Conservation (phyloP, 2,888 invertebrate species). For the Anagyrus pseudococci region DNA sequence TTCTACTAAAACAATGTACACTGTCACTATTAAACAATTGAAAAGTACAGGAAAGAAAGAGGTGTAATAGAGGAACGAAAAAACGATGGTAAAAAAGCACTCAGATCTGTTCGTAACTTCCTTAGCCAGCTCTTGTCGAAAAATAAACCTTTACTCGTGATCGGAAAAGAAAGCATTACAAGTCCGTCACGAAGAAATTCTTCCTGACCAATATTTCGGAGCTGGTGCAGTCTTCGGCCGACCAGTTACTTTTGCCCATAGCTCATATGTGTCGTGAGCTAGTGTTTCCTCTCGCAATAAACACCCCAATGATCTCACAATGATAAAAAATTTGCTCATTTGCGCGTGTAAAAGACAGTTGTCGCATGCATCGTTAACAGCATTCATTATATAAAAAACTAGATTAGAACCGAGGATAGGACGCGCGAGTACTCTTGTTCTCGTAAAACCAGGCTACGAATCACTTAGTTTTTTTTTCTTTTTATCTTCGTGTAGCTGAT, state of each 20-base stretch:
- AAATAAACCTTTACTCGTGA: conserved; percentile 7
- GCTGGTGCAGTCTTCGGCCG: too few relatives aligned
- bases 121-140: conserved; percentile 28
- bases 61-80: conserved; percentile 15
- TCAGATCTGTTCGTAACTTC: conserved; percentile 33
- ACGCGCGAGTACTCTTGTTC: conserved; percentile 9
- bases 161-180: conserved; percentile 7
- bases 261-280: conserved; percentile 8
- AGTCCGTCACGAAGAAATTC: conserved; percentile 33
- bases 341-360: neutral
- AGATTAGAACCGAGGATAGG: conserved; percentile 30
- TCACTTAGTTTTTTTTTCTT: conserved; percentile 9
- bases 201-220: conserved; percentile 17
- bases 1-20: too few relatives aligned
- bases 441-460: conserved; percentile 25
- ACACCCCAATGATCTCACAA: conserved; percentile 5
- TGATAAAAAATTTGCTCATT: neutral
- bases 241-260: too few relatives aligned
- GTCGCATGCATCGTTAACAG: conserved; percentile 4
- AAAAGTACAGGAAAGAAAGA: conserved; percentile 20
- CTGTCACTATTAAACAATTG: conserved; percentile 21
- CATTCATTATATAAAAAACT: conserved; percentile 31
- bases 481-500: neutral
- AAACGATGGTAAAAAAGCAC: conserved; percentile 21
- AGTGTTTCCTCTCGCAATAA: neutral